Percentiles rank a stretch among this genome's conserved stretches.
Conservation (phyloP, 92 coral and sea anemone genomes). For the Phenganax subtilis region DNA sequence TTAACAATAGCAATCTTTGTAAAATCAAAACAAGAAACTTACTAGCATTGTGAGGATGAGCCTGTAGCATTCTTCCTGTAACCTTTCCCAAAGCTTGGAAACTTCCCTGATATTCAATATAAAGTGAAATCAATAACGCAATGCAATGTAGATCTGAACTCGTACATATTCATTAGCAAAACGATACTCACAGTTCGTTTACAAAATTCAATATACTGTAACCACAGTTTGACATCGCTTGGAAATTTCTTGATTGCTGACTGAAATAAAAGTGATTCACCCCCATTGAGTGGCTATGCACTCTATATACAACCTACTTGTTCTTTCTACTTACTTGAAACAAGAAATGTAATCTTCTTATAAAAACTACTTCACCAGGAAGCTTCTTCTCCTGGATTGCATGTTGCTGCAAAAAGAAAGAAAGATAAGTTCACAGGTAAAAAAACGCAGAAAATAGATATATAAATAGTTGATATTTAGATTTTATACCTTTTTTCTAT, state of each 20-base stretch:
- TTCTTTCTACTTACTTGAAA: conserved; percentile 58
- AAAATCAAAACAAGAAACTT: conserved; percentile 20
- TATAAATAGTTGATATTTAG: not conserved
- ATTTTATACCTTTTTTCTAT: conserved; percentile 64
- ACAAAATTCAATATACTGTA: conserved; percentile 92
- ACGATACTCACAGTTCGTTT: not conserved
- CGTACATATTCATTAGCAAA: not conserved
- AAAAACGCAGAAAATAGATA: not conserved
- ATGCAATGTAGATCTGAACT: not conserved
- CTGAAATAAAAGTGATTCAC: conserved; percentile 50
- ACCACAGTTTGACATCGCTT: conserved; percentile 88
- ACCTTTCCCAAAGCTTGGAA: conserved; percentile 67
- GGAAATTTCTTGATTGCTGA: conserved; percentile 79
- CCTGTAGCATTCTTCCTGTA: conserved; percentile 72
- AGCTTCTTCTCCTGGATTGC: conserved; percentile 49
- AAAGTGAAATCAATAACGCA: not conserved
- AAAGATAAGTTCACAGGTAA: not conserved
- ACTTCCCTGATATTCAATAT: conserved; percentile 59
- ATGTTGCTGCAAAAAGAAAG: conserved; percentile 39
- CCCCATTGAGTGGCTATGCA: not conserved
- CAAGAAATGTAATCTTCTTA: conserved; percentile 58
- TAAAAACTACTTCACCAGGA: conserved; percentile 64
- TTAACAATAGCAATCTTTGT: no score
- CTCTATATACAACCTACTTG: not conserved
- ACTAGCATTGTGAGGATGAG: conserved; percentile 88